Percentiles rank a stretch among this genome's conserved stretches.
Conservation (phyloP, 2,113 vertebrate genomes). For the Melanotaenia duboulayi region DNA sequence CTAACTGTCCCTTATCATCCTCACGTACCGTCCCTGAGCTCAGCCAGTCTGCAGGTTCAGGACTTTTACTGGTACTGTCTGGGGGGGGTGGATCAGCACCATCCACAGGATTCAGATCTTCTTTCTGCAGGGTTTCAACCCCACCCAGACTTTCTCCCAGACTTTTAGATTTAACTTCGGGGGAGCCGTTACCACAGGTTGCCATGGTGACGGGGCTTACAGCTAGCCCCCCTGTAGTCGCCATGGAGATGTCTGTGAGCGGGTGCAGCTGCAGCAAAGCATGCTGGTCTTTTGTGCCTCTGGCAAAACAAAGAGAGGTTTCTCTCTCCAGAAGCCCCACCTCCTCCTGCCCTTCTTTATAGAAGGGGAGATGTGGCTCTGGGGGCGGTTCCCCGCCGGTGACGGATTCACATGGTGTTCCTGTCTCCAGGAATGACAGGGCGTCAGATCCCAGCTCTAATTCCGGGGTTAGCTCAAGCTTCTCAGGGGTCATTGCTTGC, state of each 20-base stretch:
- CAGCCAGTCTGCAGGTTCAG: constrained; percentile 24
- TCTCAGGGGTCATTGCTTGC: constrained; percentile 44
- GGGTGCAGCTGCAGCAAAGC: constrained; percentile 59
- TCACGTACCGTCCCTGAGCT: constrained; percentile 43
- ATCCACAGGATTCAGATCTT: background rate
- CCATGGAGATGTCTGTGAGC: constrained; percentile 49
- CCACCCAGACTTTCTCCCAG: constrained; percentile 45
- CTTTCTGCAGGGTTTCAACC: constrained; percentile 17
- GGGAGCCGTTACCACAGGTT: constrained; percentile 65
- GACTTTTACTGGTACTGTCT: constrained; percentile 38
- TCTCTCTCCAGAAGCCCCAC: constrained; percentile 41
- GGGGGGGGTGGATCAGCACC: constrained; percentile 1
- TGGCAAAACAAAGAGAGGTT: constrained; percentile 73
- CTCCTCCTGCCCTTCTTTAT: constrained; percentile 17
- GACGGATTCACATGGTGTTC: constrained; percentile 2
- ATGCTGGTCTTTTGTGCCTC: constrained; percentile 81
- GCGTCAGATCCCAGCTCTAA: constrained; percentile 77
- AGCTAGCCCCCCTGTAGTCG: constrained; percentile 46
- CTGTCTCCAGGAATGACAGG: constrained; percentile 65
- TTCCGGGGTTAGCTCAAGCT: constrained; percentile 61
- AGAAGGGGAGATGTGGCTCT: background rate
- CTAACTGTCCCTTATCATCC: constrained; percentile 47
- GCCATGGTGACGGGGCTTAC: constrained; percentile 66
- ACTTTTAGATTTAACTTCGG: constrained; percentile 64
- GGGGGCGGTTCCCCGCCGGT: too few species aligned